Conservation (phyloP, 2,888 invertebrate genomes). For the Eurois occulta region DNA sequence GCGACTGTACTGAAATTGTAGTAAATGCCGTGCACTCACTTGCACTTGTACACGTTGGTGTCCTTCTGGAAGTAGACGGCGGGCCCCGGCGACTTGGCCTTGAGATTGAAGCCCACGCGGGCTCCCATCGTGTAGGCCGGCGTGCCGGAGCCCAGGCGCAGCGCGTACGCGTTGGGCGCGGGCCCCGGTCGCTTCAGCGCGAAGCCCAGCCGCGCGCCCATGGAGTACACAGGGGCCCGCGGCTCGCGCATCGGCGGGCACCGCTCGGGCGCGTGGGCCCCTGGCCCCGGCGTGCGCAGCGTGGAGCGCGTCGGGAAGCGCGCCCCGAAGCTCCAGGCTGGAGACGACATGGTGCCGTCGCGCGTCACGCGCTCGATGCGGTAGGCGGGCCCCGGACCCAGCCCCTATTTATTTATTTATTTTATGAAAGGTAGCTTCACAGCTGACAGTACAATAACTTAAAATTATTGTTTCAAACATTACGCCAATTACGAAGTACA, state of each 20-base stretch:
- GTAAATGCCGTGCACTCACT: slow-evolving; percentile 67
- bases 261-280: slow-evolving; percentile 91
- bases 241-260: slow-evolving; percentile 88
- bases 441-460: no score
- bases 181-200: slow-evolving; percentile 88
- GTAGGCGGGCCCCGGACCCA: slow-evolving; percentile 87
- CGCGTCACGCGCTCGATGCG: slow-evolving; percentile 84
- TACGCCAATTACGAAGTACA: no score
- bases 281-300: slow-evolving; percentile 91
- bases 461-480: no score
- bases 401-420: slow-evolving; percentile 74
- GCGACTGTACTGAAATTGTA: background rate
- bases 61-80: slow-evolving; percentile 89
- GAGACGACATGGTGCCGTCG: slow-evolving; percentile 83
- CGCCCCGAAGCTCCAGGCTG: slow-evolving; percentile 89
- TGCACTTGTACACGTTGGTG: slow-evolving; percentile 80
- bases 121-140: slow-evolving; percentile 86
- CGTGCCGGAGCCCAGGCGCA: slow-evolving; percentile 85
- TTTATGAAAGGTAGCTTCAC: no score
- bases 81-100: slow-evolving; percentile 87
- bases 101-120: slow-evolving; percentile 77
- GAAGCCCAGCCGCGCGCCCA: slow-evolving; percentile 87
- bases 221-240: slow-evolving; percentile 91
- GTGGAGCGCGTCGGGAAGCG: slow-evolving; percentile 74
- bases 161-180: slow-evolving; percentile 91